Evolutionary conservation across 2,888 invertebrate species (phyloP).

Genomic region (Drosophila rellima): DNA sequence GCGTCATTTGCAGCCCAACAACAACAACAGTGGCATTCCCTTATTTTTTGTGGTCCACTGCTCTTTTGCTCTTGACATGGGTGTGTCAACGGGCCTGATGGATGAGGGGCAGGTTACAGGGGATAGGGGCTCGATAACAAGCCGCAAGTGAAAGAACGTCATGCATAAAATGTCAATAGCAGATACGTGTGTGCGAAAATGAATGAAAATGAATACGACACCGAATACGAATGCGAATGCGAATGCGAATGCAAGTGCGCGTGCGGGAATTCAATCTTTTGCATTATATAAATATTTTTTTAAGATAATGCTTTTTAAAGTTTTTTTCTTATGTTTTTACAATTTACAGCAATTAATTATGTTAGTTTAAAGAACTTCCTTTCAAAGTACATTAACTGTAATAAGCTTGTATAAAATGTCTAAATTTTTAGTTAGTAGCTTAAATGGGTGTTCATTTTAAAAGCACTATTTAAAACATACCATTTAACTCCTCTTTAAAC

Average conservation of each 20-base stretch:
- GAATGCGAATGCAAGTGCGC: slow-evolving; percentile 19
- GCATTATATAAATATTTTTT: slow-evolving; percentile 11
- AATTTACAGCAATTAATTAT: background rate
- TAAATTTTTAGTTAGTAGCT: no score
- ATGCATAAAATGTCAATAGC: slow-evolving; percentile 61
- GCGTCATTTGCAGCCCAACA: slow-evolving; percentile 72
- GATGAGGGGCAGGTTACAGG: background rate
- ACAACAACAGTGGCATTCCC: background rate
- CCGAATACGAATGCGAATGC: slow-evolving; percentile 34
- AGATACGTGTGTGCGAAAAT: slow-evolving; percentile 29
- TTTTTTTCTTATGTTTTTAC: slow-evolving; percentile 1
- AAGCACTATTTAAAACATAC: background rate
- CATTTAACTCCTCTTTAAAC: background rate
- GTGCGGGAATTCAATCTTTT: slow-evolving; percentile 13
- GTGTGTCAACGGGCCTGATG: slow-evolving; percentile 21
- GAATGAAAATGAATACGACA: slow-evolving; percentile 42
- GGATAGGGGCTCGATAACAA: slow-evolving; percentile 16
- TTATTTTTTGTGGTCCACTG: slow-evolving; percentile 44
- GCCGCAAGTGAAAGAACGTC: slow-evolving; percentile 42
- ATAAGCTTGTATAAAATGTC: no score
- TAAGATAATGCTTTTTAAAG: slow-evolving; percentile 24
- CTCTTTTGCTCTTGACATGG: slow-evolving; percentile 62
- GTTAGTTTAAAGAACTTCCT: background rate
- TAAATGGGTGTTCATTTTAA: no score
- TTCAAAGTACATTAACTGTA: no score